A percentile compares a stretch with the other conserved stretches of the same genome.
Evolutionary conservation across 2,797 vertebrate species (phyloP).

Genomic region (Lates japonicus): DNA sequence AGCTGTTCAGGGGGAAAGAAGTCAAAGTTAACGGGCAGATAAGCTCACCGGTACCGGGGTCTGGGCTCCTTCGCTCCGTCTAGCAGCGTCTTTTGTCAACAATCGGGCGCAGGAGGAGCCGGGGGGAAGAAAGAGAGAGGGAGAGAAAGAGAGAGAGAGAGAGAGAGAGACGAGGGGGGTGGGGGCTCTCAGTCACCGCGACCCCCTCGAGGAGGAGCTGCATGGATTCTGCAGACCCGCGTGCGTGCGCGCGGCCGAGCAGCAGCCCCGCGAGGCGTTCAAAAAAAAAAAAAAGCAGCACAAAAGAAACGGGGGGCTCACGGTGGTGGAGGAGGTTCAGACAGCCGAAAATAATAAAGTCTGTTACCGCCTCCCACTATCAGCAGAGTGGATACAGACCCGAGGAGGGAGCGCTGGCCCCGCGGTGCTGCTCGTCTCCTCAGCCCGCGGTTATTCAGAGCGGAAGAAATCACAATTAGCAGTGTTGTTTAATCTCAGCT

Average conservation of each 20-base stretch:
- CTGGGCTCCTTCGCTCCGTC: constrained; percentile 63
- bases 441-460: constrained; percentile 37
- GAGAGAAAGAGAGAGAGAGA: constrained; percentile 18
- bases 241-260: constrained; percentile 69
- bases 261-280: constrained; percentile 60
- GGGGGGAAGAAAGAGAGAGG: constrained; percentile 40
- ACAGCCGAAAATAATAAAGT: constrained; percentile 30
- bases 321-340: constrained; percentile 26
- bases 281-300: constrained; percentile 40
- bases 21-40: constrained; percentile 23
- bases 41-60: constrained; percentile 62
- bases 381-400: not conserved
- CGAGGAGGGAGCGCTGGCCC: not conserved
- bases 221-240: constrained; percentile 77
- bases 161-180: constrained; percentile 56
- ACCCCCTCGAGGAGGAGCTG: constrained; percentile 78
- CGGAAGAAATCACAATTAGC: constrained; percentile 26
- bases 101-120: constrained; percentile 83
- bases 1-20: not conserved
- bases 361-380: constrained; percentile 10
- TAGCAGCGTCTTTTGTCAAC: constrained; percentile 88
- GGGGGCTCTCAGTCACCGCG: constrained; percentile 72
- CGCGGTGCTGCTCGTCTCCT: not conserved
- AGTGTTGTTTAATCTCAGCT: constrained; percentile 32
- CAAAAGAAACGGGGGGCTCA: constrained; percentile 67